Evolutionary conservation across 2,797 vertebrate genomes (phyloP).

Genomic region (Pitangus sulphuratus): DNA sequence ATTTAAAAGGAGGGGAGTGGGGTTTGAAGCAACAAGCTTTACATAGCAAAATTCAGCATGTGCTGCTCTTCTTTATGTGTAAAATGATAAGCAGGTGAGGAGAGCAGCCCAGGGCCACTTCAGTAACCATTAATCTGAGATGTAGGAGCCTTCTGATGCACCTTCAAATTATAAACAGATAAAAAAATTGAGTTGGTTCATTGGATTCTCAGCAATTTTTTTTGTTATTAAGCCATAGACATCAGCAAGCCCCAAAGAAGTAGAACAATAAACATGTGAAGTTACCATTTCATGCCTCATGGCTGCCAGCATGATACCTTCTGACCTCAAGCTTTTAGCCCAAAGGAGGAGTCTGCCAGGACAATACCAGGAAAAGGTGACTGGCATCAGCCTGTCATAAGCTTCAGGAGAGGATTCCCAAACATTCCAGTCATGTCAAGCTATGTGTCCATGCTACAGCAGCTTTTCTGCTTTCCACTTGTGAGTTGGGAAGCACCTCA

Average conservation of each 20-base stretch:
- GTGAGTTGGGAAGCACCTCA: not conserved
- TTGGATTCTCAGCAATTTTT: not conserved
- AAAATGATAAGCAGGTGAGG: not conserved
- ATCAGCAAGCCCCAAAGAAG: not conserved
- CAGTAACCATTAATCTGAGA: not conserved
- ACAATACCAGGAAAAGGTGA: not conserved
- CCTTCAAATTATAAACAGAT: not conserved
- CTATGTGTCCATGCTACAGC: not conserved
- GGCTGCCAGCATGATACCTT: not conserved
- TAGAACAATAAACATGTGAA: not conserved
- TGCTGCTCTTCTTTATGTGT: not conserved
- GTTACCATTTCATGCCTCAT: not conserved
- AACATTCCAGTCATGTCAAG: rapidly evolving
- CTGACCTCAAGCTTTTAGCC: not conserved
- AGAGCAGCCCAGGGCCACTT: not conserved
- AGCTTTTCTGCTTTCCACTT: not conserved
- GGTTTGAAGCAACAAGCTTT: not conserved
- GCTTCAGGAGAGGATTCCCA: not conserved
- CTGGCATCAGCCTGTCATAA: not conserved
- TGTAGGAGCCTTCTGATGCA: not conserved
- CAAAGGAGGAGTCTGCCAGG: not conserved
- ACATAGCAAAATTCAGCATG: not conserved
- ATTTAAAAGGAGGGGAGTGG: not conserved
- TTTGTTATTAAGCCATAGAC: not conserved
- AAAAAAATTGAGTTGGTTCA: not conserved